These are phyloP conservation scores for Microctonus aethiopoides DNA, from an alignment of 2,888 invertebrate genomes.

Conservation along the genomic window DNA sequence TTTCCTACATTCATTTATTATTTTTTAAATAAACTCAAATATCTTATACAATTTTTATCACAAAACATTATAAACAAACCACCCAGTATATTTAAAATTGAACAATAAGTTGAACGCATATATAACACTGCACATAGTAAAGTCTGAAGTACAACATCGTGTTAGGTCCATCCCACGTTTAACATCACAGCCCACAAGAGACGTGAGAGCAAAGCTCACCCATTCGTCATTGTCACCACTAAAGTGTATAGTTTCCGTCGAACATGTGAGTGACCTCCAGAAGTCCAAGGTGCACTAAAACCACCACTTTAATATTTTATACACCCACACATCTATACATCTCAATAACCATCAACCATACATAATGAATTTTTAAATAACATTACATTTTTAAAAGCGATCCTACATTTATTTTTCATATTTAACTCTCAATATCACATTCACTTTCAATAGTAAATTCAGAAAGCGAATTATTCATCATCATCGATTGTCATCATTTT, in stretches of 20 bases:
- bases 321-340: too few relatives aligned
- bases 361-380: neutral
- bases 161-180: neutral
- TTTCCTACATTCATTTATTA: too few relatives aligned
- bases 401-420: too few relatives aligned
- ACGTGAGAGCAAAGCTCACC: conserved; percentile 1
- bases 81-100: too few relatives aligned
- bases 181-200: neutral
- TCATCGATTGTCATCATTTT: neutral
- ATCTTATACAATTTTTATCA: too few relatives aligned
- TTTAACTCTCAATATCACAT: too few relatives aligned
- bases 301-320: neutral
- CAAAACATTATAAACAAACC: too few relatives aligned
- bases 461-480: neutral
- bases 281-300: neutral
- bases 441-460: neutral
- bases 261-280: conserved; percentile 1
- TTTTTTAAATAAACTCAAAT: too few relatives aligned
- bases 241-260: neutral
- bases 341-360: neutral
- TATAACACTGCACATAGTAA: neutral
- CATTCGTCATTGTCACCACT: conserved; percentile 17
- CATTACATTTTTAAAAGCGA: neutral
- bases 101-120: too few relatives aligned
- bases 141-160: conserved; percentile 1